Base-by-base conservation (phyloP, 2,888 invertebrate species). In the Cantharis nigra region DNA sequence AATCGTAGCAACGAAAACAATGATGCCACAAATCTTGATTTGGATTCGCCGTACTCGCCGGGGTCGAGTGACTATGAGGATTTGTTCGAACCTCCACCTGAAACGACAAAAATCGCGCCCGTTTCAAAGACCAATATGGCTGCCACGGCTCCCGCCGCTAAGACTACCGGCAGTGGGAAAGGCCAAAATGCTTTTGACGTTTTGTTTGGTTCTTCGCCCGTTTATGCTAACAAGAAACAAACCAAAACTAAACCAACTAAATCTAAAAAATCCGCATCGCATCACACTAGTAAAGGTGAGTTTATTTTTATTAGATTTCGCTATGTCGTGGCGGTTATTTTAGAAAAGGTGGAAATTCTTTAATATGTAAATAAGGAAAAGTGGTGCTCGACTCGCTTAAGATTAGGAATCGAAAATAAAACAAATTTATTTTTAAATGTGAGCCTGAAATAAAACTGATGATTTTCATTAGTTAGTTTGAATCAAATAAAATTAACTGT, bases 1-100 rank as follows among this genome's bases (percentile, higher is more conserved):
- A 80, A 71, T 28, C 74, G 76, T 23, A 82, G 74, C 70, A 85
- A 85, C 67, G 85, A 85, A 18, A 88, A 86, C 13, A 88, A 86
- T n/a, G 88, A 89, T 74, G 90, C 89, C 78, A 88, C 89, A 16
- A 93, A 93, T 81, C 91, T 93, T 88, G 94, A 95, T 82, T 92
- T 94, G 86, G 94, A 94, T 82, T 96, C 96, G 20, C 97, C 97
- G 0, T 96, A 97, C 89, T 96, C 96, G 70, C 96, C 96, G 0
- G 96, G 95, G 69, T 95, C 96, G n/a, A 94, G 94, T 84, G 94
- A 96, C 88, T 96, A 95, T 86, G 96, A 96, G 83, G 96, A 96
- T 87, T 91, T 96, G 80, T 96, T 96, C 89, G 94, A 94, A 87
- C 96, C 96, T 71, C 96, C 95, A 23, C 87, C 90, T 67, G 88